phyloP scores from a whole-genome alignment of 1,140 invertebrate species.

The Drosophila takahashii region DNA sequence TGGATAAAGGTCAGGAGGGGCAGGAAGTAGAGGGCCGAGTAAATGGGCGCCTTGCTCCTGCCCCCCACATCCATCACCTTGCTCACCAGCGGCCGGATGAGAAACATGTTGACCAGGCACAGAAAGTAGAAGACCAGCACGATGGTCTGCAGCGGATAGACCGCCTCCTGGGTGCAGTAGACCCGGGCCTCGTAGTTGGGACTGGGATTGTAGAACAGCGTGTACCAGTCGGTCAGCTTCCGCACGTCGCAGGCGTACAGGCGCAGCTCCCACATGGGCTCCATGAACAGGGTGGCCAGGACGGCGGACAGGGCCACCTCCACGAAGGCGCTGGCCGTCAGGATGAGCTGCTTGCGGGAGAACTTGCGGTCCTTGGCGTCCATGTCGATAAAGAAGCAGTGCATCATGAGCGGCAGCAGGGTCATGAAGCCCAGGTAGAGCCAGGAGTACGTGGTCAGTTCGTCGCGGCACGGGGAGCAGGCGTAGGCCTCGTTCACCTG shows the following conservation, averaged over 20 bases:
- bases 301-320: conserved; percentile 91
- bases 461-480: conserved; percentile 91
- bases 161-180: conserved; percentile 98
- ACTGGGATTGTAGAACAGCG: conserved; percentile 96
- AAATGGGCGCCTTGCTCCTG: conserved; percentile 85
- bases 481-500: conserved; percentile 86
- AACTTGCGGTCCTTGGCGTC: conserved; percentile 91
- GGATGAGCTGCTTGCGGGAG: conserved; percentile 88
- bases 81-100: conserved; percentile 84
- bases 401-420: conserved; percentile 92
- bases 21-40: conserved; percentile 97
- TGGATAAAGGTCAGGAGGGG: conserved; percentile 95
- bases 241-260: conserved; percentile 92
- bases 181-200: conserved; percentile 95
- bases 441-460: conserved; percentile 95
- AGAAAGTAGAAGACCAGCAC: conserved; percentile 96
- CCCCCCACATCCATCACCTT: conserved; percentile 67
- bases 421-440: conserved; percentile 97
- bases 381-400: conserved; percentile 96
- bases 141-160: conserved; percentile 98
- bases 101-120: conserved; percentile 92
- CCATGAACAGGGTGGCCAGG: conserved; percentile 90
- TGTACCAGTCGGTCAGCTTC: conserved; percentile 97
- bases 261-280: conserved; percentile 91
- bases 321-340: conserved; percentile 92